phyloP scores from a whole-genome alignment of 1,140 invertebrate species.

The Calycopis cecrops region DNA sequence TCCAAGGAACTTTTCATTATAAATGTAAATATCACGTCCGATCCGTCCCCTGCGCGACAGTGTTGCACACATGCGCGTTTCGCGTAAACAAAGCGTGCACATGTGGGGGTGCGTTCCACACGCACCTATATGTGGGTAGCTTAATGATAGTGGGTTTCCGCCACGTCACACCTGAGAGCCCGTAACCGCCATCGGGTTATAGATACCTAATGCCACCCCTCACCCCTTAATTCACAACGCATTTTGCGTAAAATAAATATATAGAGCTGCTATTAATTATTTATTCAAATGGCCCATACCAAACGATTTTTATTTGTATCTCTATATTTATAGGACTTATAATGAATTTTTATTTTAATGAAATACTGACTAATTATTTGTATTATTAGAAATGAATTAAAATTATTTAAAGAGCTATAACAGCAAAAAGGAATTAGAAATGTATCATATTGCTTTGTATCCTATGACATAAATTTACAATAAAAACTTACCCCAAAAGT shows the following conservation, averaged over 20 bases:
- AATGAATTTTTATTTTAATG: no score
- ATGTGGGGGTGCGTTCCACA: constrained; percentile 41
- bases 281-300: no score
- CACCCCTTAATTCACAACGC: constrained; percentile 63
- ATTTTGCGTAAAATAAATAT: constrained; percentile 34
- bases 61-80: constrained; percentile 38
- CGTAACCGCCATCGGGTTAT: constrained; percentile 65
- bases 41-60: constrained; percentile 44
- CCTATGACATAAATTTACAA: no score
- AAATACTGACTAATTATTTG: no score
- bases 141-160: constrained; percentile 71
- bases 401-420: no score
- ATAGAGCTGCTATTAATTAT: constrained; percentile 31
- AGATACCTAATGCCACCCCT: constrained; percentile 57
- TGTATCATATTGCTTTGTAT: no score
- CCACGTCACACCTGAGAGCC: constrained; percentile 69
- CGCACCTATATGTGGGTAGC: constrained; percentile 60
- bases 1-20: background rate
- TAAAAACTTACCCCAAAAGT: no score
- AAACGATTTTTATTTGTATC: no score
- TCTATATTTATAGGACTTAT: no score
- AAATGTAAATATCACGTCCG: constrained; percentile 25
- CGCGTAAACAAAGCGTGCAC: constrained; percentile 39
- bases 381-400: no score
- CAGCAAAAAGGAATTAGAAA: no score